A percentile compares a stretch with the other conserved stretches of the same genome.
phyloP scores from a whole-genome alignment of 92 coral and sea anemone genomes.

The Scolanthus callimorphus region DNA sequence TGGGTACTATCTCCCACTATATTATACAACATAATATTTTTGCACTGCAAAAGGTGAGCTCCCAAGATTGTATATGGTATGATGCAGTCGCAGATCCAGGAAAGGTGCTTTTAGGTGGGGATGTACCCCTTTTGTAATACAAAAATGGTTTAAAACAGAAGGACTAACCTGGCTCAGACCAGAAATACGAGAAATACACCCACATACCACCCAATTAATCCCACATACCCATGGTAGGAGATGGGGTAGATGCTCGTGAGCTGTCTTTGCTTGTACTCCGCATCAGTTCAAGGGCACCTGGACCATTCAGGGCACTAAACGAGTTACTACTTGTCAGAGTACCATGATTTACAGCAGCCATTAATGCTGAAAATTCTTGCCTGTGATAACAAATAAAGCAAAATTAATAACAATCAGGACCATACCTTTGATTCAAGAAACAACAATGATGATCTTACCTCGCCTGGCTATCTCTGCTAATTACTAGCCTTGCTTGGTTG shows the following conservation, averaged over 20 bases:
- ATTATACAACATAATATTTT: too few relatives aligned
- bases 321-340: slow-evolving; percentile 12
- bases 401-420: neutral
- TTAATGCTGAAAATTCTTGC: slow-evolving; percentile 55
- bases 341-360: slow-evolving; percentile 61
- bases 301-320: slow-evolving; percentile 22
- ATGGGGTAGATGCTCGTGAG: slow-evolving; percentile 81
- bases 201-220: too few relatives aligned
- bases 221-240: slow-evolving; percentile 84
- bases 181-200: too few relatives aligned
- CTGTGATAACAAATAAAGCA: slow-evolving; percentile 13
- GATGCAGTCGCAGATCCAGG: too few relatives aligned
- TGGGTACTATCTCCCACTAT: too few relatives aligned
- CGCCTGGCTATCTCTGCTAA: slow-evolving; percentile 65
- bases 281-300: slow-evolving; percentile 22
- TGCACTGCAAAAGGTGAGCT: too few relatives aligned
- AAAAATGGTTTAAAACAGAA: too few relatives aligned
- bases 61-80: too few relatives aligned
- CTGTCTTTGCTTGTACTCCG: slow-evolving; percentile 66
- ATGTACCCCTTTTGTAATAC: too few relatives aligned
- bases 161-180: too few relatives aligned
- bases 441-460: too few relatives aligned
- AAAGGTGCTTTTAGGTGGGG: too few relatives aligned
- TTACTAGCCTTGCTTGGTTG: slow-evolving; percentile 57
- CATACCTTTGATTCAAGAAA: neutral